These are phyloP conservation scores for Dinothrombium tinctorium DNA, from an alignment of 1,140 invertebrate species.

Conservation along the genomic window DNA sequence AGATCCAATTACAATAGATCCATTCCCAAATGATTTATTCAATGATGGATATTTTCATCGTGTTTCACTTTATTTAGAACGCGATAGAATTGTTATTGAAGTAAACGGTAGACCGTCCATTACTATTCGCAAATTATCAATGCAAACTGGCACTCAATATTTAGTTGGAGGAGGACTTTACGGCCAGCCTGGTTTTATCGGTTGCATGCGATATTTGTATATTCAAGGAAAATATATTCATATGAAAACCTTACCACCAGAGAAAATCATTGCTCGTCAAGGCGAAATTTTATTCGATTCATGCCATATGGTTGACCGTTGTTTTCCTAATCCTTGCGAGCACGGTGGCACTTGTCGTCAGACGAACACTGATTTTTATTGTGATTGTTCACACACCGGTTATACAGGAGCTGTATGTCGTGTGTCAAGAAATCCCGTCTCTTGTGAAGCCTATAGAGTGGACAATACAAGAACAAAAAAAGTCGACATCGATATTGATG, in stretches of 20 bases:
- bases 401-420: conserved; percentile 91
- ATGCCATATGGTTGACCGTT: conserved; percentile 41
- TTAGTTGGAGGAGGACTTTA: conserved; percentile 35
- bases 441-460: conserved; percentile 65
- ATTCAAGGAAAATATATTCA: conserved; percentile 53
- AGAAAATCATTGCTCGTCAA: conserved; percentile 7
- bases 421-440: conserved; percentile 55
- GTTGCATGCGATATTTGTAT: conserved; percentile 67
- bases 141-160: conserved; percentile 48
- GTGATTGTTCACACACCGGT: conserved; percentile 64
- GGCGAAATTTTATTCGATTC: conserved; percentile 33
- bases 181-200: conserved; percentile 34
- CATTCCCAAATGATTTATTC: conserved; percentile 40
- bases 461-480: conserved; percentile 20
- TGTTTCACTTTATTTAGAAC: conserved; percentile 41
- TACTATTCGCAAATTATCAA: conserved; percentile 43
- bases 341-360: conserved; percentile 75
- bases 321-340: conserved; percentile 93
- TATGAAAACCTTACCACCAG: conserved; percentile 9
- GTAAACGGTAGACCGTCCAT: conserved; percentile 40
- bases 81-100: conserved; percentile 21
- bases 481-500: conserved; percentile 53
- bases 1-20: conserved; percentile 34
- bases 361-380: conserved; percentile 66
- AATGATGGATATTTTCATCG: conserved; percentile 75